Evolutionary conservation across 2,888 invertebrate species (phyloP), one percentile per base, ranked within the genome.

Genomic region (Cataglyphis livida): DNA sequence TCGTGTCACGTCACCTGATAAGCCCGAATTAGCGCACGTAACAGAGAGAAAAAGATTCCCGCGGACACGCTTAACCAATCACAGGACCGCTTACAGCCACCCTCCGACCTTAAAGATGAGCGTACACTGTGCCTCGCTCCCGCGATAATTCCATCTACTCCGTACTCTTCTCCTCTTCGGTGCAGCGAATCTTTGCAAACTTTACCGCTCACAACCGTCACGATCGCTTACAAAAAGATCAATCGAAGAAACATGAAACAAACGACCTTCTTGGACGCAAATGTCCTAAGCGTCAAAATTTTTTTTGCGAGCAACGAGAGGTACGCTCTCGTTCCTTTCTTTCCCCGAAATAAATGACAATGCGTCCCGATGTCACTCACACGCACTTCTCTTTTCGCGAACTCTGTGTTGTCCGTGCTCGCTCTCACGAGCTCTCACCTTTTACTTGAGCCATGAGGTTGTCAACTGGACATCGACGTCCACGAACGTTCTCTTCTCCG

Each of bases 381-480:
- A 59, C 51, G 48, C 82, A 65, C 78, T 76, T 25, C 21, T 51
- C 48, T 82, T 35, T 35, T 76, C 75, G 41, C 54, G 68, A 62
- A 79, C 21, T 70, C 41, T 35, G 76, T 74, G 66, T 61, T 61
- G 73, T 81, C 18, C 54, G 84, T 70, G 78, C 78, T 83, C 73
- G 85, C 75, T 88, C 85, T 85, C 83, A 84, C 83, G 83, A 86
- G 84, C 21, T 21, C 21, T 21, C 82, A 86, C 85, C 89, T 81
- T 84, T 89, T 86, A 85, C 89, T 85, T 85, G 88, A 21, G 61
- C 75, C 73, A 83, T 71, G 85, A 84, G 87, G 87, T 89, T 87
- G 90, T 84, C 86, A 87, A 89, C 89, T 86, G 83, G 74, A n/a
- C 89, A 87, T 88, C 87, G 87, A 86, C 86, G 86, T 81, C 81